Evolutionary conservation across 2,888 invertebrate species (phyloP).

Genomic region (Cryptophagus acutangulus): DNA sequence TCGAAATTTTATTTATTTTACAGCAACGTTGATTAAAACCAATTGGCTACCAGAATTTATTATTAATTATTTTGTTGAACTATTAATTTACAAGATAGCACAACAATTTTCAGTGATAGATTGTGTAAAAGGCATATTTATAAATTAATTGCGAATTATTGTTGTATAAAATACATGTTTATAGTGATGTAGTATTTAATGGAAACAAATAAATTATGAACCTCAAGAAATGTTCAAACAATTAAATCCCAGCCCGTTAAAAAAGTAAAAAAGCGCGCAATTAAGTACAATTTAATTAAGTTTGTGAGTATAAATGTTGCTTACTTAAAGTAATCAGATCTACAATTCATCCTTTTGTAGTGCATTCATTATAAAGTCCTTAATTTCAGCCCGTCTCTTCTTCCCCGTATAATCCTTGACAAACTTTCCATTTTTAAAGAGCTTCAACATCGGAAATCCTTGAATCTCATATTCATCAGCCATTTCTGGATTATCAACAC

Average conservation of each 20-base stretch:
- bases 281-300: slow-evolving; percentile 15
- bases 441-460: slow-evolving; percentile 65
- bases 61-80: too few relatives aligned
- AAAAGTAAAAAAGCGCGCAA: slow-evolving; percentile 2
- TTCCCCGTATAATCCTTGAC: slow-evolving; percentile 56
- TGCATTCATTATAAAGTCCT: slow-evolving; percentile 47
- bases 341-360: slow-evolving; percentile 19
- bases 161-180: too few relatives aligned
- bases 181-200: too few relatives aligned
- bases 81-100: too few relatives aligned
- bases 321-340: background rate
- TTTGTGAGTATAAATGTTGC: slow-evolving; percentile 21
- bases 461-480: slow-evolving; percentile 58
- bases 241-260: slow-evolving; percentile 7
- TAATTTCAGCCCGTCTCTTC: slow-evolving; percentile 54
- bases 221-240: too few relatives aligned
- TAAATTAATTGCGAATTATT: too few relatives aligned
- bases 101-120: too few relatives aligned
- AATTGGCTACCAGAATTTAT: background rate
- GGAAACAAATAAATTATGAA: too few relatives aligned
- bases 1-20: slow-evolving; percentile 9
- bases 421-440: slow-evolving; percentile 53
- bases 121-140: too few relatives aligned
- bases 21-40: slow-evolving; percentile 11
- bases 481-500: slow-evolving; percentile 56